These are phyloP conservation scores for Scaptomyza tumidula DNA, from an alignment of 2,888 invertebrate genomes.

Conservation along the genomic window DNA sequence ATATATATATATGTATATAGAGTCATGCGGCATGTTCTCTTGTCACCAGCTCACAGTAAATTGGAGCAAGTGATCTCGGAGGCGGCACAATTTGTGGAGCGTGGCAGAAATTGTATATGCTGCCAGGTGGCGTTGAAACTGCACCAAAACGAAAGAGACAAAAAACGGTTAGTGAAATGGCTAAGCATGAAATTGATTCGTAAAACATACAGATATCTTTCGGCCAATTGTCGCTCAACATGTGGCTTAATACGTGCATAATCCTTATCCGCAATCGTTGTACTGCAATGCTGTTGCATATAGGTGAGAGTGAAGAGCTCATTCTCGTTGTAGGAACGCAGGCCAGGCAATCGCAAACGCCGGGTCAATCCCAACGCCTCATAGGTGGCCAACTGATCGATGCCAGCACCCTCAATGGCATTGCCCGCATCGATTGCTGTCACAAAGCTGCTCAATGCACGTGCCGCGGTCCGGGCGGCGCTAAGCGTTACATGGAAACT, in stretches of 20 bases:
- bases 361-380: conserved; percentile 77
- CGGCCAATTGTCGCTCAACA: conserved; percentile 82
- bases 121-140: conserved; percentile 84
- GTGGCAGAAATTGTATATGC: conserved; percentile 82
- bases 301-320: conserved; percentile 83
- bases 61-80: conserved; percentile 78
- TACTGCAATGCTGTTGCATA: conserved; percentile 84
- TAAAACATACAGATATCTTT: conserved; percentile 81
- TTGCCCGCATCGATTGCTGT: conserved; percentile 77
- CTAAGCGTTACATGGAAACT: conserved; percentile 82
- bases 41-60: conserved; percentile 68
- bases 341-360: conserved; percentile 80
- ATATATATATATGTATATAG: conserved; percentile 7
- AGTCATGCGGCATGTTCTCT: conserved; percentile 14
- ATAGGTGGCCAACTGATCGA: conserved; percentile 79
- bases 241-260: conserved; percentile 84
- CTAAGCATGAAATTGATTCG: not conserved
- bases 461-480: conserved; percentile 80
- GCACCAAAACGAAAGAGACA: conserved; percentile 34
- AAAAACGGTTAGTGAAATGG: not conserved
- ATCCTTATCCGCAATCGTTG: conserved; percentile 82
- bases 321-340: conserved; percentile 82
- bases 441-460: conserved; percentile 80
- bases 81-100: conserved; percentile 80
- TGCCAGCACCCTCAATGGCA: conserved; percentile 81